Evolutionary conservation across 2,797 vertebrate genomes (phyloP).

Genomic region (Catharus ustulatus): DNA sequence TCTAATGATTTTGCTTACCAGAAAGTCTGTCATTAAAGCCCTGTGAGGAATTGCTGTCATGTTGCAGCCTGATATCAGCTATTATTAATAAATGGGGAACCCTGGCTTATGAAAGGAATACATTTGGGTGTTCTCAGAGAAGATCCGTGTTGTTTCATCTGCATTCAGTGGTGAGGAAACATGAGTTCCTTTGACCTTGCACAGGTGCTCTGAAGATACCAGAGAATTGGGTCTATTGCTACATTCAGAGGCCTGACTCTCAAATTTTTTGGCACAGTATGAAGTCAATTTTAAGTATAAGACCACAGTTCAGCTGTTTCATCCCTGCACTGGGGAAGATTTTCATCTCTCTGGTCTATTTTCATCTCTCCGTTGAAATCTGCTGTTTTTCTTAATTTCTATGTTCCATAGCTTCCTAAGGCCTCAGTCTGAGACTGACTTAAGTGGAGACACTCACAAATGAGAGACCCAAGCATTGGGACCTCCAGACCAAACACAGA

Average conservation of each 20-base stretch:
- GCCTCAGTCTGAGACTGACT: not conserved
- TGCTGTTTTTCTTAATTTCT: not conserved
- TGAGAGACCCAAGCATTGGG: not conserved
- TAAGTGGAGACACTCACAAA: not conserved
- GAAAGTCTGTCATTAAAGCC: not conserved
- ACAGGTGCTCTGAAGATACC: not conserved
- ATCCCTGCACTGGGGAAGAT: not conserved
- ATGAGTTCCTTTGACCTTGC: not conserved
- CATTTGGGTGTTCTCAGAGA: not conserved
- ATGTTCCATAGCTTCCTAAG: not conserved
- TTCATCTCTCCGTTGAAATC: not conserved
- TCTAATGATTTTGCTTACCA: not conserved
- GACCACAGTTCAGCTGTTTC: not conserved
- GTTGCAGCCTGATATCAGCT: not conserved
- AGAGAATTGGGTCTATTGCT: not conserved
- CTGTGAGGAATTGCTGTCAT: not conserved
- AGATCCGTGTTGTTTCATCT: not conserved
- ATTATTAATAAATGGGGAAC: not conserved
- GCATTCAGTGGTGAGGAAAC: not conserved
- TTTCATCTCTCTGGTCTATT: not conserved
- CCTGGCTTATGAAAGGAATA: not conserved
- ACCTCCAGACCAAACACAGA: not conserved
- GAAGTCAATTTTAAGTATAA: not conserved
- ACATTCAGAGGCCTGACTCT: not conserved
- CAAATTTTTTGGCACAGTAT: not conserved